Evolutionary conservation across 2,113 vertebrate genomes (phyloP).

Genomic region (Rana temporaria): DNA sequence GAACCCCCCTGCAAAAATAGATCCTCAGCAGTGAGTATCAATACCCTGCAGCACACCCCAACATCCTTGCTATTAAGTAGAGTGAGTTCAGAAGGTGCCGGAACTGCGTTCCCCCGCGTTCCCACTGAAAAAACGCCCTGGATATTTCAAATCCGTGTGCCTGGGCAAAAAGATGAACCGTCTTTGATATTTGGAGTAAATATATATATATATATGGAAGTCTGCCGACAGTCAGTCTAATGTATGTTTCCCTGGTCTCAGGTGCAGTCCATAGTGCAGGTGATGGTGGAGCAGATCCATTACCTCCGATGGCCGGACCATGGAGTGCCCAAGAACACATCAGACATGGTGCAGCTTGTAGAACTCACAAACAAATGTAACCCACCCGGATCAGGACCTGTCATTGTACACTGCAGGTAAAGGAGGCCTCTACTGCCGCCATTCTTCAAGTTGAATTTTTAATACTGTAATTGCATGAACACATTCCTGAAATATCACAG

Average conservation of each 20-base stretch:
- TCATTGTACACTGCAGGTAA: constrained; percentile 72
- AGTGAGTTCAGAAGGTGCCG: no score
- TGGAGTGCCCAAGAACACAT: constrained; percentile 58
- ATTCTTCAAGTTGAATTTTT: neutral
- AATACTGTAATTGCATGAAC: neutral
- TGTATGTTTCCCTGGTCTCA: constrained; percentile 30
- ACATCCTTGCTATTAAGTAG: no score
- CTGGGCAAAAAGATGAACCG: no score
- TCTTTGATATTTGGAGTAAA: no score
- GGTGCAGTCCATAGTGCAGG: constrained; percentile 61
- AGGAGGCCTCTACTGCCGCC: neutral
- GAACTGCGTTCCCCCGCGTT: no score
- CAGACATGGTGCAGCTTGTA: constrained; percentile 62
- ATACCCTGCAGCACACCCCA: no score
- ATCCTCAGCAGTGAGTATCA: no score
- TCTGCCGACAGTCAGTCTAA: no score
- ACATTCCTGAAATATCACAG: neutral
- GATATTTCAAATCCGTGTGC: no score
- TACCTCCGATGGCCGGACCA: constrained; percentile 69
- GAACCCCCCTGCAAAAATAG: no score
- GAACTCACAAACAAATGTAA: constrained; percentile 61
- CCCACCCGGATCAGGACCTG: neutral
- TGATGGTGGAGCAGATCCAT: constrained; percentile 65
- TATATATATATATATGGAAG: no score
- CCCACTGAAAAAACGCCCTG: no score